These are phyloP conservation scores for Dissostichus mawsoni DNA, from an alignment of 2,113 vertebrate genomes.

Conservation along the genomic window DNA sequence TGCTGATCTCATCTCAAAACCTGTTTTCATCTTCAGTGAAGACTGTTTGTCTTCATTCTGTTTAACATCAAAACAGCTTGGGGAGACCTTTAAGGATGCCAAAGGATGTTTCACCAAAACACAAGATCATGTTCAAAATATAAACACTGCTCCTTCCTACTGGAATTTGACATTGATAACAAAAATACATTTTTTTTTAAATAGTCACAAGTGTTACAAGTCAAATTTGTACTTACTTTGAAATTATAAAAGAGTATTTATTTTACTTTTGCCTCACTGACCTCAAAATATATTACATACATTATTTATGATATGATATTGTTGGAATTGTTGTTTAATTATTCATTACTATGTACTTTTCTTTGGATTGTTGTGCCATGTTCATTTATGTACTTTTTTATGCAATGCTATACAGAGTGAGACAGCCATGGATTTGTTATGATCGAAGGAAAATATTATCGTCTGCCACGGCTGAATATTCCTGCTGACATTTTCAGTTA, in stretches of 20 bases:
- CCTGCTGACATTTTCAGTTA: slow-evolving; percentile 49
- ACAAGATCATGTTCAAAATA: slow-evolving; percentile 57
- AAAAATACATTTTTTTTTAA: no score
- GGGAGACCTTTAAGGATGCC: slow-evolving; percentile 18
- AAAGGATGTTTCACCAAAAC: slow-evolving; percentile 43
- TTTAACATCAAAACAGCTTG: slow-evolving; percentile 35
- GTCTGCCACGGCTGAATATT: slow-evolving; percentile 24
- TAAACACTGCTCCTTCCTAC: slow-evolving; percentile 19
- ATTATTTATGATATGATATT: neutral
- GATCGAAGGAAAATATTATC: slow-evolving; percentile 64
- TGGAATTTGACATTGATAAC: slow-evolving; percentile 52
- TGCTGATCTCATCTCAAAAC: neutral
- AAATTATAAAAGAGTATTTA: neutral
- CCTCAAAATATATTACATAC: neutral
- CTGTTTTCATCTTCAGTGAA: neutral
- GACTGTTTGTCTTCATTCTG: slow-evolving; percentile 2
- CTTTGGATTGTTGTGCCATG: neutral
- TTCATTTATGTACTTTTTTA: slow-evolving; percentile 3
- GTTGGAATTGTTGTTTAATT: neutral
- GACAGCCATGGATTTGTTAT: slow-evolving; percentile 20
- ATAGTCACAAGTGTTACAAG: no score
- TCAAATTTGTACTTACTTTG: no score
- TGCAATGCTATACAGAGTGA: neutral
- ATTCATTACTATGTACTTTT: slow-evolving; percentile 5
- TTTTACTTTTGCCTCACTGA: neutral